Evolutionary conservation across 1,140 invertebrate genomes (phyloP).

Genomic region (Bombus balteatus): DNA sequence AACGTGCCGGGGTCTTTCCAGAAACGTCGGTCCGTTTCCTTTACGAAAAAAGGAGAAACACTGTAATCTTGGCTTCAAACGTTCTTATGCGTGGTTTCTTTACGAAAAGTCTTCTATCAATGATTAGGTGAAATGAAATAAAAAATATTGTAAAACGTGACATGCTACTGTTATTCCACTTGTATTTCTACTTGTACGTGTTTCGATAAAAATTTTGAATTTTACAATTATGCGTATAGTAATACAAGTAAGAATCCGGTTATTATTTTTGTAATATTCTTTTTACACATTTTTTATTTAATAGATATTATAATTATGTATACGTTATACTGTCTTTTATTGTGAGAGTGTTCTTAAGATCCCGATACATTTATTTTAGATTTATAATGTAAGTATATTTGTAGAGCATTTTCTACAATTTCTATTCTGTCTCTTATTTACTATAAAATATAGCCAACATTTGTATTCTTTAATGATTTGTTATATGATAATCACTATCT

Average conservation of each 20-base stretch:
- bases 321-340: too few species aligned
- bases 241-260: too few species aligned
- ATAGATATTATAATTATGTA: too few species aligned
- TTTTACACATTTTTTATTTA: not conserved
- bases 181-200: too few species aligned
- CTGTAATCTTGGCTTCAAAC: not conserved
- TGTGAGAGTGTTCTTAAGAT: not conserved
- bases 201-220: not conserved
- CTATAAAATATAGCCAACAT: not conserved
- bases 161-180: not conserved
- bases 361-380: not conserved
- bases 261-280: too few species aligned
- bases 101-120: not conserved
- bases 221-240: not conserved
- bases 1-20: slow-evolving; percentile 41
- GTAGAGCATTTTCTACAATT: not conserved
- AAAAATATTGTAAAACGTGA: not conserved
- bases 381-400: not conserved
- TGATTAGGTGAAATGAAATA: not conserved
- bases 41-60: not conserved
- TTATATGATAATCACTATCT: not conserved
- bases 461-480: not conserved
- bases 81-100: not conserved
- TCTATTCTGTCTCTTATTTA: not conserved
- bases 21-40: slow-evolving; percentile 39